A percentile compares a stretch with the other conserved stretches of the same genome.
Evolutionary conservation across 2,797 vertebrate genomes (phyloP).

Genomic region (Cyprinella venusta): DNA sequence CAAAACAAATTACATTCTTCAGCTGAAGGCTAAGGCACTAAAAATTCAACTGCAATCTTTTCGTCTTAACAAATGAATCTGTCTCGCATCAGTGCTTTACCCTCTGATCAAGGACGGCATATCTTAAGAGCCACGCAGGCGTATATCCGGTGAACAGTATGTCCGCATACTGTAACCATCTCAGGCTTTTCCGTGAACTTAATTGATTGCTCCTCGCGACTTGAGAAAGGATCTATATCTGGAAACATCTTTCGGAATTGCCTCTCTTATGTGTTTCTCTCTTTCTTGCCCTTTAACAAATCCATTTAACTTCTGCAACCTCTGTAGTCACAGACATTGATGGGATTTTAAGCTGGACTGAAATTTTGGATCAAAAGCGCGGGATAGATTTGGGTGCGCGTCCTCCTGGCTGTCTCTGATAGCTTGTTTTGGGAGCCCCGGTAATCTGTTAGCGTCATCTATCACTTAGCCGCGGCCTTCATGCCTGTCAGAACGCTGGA

Average conservation of each 20-base stretch:
- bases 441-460: slow-evolving; percentile 55
- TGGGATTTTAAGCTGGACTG: slow-evolving; percentile 39
- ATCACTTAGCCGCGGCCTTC: slow-evolving; percentile 55
- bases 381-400: neutral
- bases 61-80: slow-evolving; percentile 18
- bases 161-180: slow-evolving; percentile 33
- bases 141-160: slow-evolving; percentile 20
- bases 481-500: slow-evolving; percentile 53
- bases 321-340: slow-evolving; percentile 45
- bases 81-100: slow-evolving; percentile 26
- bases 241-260: slow-evolving; percentile 32
- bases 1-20: neutral
- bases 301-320: slow-evolving; percentile 50
- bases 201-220: slow-evolving; percentile 50
- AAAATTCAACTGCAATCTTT: neutral
- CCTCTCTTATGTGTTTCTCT: slow-evolving; percentile 39
- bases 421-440: slow-evolving; percentile 46
- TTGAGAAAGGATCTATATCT: slow-evolving; percentile 33
- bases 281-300: slow-evolving; percentile 47
- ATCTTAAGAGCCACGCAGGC: slow-evolving; percentile 8
- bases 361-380: slow-evolving; percentile 39
- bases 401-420: slow-evolving; percentile 38
- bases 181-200: slow-evolving; percentile 26
- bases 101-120: slow-evolving; percentile 40
- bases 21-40: neutral